These are phyloP conservation scores for Aselliscus stoliczkanus DNA, from an alignment of 2,797 vertebrate genomes.

Conservation along the genomic window DNA sequence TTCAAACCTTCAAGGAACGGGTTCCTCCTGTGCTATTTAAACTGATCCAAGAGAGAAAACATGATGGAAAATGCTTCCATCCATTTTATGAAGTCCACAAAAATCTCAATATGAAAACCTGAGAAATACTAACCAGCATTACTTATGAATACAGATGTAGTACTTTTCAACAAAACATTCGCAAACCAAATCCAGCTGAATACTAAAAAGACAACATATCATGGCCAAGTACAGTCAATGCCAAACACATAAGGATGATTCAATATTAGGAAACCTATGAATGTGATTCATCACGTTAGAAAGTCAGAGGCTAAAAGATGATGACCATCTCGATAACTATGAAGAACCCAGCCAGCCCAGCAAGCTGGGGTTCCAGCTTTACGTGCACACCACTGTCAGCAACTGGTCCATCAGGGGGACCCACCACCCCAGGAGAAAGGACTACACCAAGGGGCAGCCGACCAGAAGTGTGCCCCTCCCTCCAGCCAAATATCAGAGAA, in stretches of 20 bases:
- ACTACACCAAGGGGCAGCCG: not conserved
- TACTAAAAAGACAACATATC: not conserved
- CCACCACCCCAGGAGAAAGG: too few species aligned
- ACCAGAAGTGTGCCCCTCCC: too few species aligned
- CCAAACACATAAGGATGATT: conserved; percentile 7
- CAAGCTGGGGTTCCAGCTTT: not conserved
- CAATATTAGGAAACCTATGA: not conserved
- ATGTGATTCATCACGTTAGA: not conserved
- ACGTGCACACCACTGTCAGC: not conserved
- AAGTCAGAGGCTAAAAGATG: not conserved
- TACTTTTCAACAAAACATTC: conserved; percentile 18
- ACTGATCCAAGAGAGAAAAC: not conserved
- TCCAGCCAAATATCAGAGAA: not conserved
- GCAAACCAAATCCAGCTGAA: conserved; percentile 44
- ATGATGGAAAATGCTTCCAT: not conserved
- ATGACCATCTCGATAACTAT: not conserved
- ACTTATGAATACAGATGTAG: not conserved
- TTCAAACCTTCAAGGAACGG: not conserved
- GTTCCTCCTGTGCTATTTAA: not conserved
- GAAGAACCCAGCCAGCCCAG: not conserved
- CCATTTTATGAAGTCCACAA: conserved; percentile 20
- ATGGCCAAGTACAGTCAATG: not conserved
- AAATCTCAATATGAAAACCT: conserved; percentile 14
- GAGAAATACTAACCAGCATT: not conserved
- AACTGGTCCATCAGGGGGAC: not conserved